These are phyloP conservation scores for Mastacembelus armatus DNA, from an alignment of 2,797 vertebrate species.

Conservation along the genomic window DNA sequence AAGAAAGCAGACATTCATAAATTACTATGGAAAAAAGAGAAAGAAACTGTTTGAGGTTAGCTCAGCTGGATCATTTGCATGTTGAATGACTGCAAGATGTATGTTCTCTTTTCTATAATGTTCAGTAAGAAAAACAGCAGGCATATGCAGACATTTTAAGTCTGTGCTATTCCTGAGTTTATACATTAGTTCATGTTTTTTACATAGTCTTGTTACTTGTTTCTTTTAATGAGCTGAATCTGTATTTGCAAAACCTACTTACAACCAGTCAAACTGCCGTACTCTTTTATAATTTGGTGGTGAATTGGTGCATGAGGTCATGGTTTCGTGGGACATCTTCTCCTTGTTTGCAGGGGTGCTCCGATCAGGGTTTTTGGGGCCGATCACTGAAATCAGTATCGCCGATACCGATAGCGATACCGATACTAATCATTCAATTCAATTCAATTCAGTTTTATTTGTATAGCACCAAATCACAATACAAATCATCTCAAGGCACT, in stretches of 20 bases:
- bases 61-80: conserved; percentile 87
- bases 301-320: conserved; percentile 83
- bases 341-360: conserved; percentile 63
- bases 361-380: too few relatives aligned
- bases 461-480: too few relatives aligned
- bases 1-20: conserved; percentile 35
- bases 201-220: conserved; percentile 78
- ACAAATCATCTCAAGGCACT: too few relatives aligned
- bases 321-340: conserved; percentile 77
- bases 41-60: conserved; percentile 50
- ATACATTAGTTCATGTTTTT: conserved; percentile 71
- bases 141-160: conserved; percentile 68
- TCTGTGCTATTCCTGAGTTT: conserved; percentile 69
- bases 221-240: conserved; percentile 76
- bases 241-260: conserved; percentile 78
- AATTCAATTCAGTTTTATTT: too few relatives aligned
- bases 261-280: conserved; percentile 76
- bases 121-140: conserved; percentile 67
- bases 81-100: conserved; percentile 84
- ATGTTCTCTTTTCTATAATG: conserved; percentile 77
- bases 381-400: too few relatives aligned
- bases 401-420: too few relatives aligned
- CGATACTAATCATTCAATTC: too few relatives aligned
- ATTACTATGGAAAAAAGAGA: conserved; percentile 43
- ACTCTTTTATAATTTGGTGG: conserved; percentile 62